phyloP scores from a whole-genome alignment of 35 echinoderm and acorn worm genomes.

The Eucidaris tribuloides region DNA sequence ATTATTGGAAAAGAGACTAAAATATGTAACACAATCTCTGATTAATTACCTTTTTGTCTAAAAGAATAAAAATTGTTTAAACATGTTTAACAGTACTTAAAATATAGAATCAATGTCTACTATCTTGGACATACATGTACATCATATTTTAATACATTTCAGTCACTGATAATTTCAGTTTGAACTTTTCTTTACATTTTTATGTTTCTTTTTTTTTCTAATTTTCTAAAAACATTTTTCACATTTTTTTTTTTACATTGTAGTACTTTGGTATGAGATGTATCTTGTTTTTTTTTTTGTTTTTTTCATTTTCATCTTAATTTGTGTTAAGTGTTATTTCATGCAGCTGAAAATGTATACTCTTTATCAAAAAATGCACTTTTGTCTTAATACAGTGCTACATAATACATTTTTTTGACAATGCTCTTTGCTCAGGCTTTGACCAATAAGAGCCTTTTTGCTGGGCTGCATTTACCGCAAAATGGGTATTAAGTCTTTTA shows the following conservation, averaged over 20 bases:
- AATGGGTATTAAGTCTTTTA: no score
- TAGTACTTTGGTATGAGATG: constrained; percentile 30
- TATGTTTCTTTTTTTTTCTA: no score
- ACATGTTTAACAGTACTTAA: constrained; percentile 34
- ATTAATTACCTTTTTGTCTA: constrained; percentile 2
- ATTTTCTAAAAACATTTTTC: no score
- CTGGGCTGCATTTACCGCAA: no score
- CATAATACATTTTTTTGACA: no score
- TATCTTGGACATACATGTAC: background rate
- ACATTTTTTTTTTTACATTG: constrained; percentile 6
- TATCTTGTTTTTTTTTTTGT: background rate
- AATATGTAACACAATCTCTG: background rate
- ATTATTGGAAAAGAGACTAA: constrained; percentile 4
- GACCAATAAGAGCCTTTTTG: no score
- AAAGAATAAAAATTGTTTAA: constrained; percentile 18
- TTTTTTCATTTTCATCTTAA: background rate
- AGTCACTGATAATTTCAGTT: constrained; percentile 36
- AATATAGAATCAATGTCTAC: constrained; percentile 29
- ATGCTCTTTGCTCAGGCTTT: no score
- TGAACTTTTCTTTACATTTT: constrained; percentile 12
- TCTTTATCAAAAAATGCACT: no score
- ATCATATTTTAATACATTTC: constrained; percentile 4
- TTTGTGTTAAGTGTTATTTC: background rate
- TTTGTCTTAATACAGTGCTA: no score
- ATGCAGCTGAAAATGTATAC: background rate